Base-by-base conservation (phyloP, 2,888 invertebrate genomes). In the Agrochola litura region DNA sequence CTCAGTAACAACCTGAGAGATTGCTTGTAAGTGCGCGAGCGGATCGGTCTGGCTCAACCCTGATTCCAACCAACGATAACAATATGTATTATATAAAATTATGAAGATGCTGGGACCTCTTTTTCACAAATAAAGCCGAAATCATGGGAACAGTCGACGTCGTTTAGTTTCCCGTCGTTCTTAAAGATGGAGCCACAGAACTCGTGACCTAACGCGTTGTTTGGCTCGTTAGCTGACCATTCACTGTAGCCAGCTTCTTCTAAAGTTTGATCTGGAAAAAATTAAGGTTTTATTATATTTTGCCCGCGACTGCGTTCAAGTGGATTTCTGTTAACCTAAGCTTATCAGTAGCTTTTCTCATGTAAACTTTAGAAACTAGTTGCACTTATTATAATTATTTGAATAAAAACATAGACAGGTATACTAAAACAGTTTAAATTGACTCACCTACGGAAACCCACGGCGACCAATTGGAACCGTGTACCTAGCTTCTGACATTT, bases 111-210 rank as follows among this genome's bases (percentile, higher is more conserved):
- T 25, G 69, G 71, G 0, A 90, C 65, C 77, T 94, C 93, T 54
- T 92, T 94, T 79, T 95, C 95, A 68, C 95, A 95, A 77, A 95
- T 90, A 72, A 92, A 95, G 0, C 87, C 92, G 41, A 88, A 92
- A 0, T 58, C 6, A 9, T 91, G 78, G 0, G 76, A 37, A 67
- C 95, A 95, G 25, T 89, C 83, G 0, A 92, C 84, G 76, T 95
- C 95, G 71, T 95, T 95, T 8, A 93, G 89, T 66, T 92, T 92
- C 0, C 93, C 95, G 30, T 94, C 86, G 79, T 89, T 91, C 10
- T 76, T 88, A 79, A 93, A 94, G 37, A 95, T 77, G 0, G 91
- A 87, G 3, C 95, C 95, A 71, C 95, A 95, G 79, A 91, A 89
- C 64, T 95, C 95, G 0, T 82, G 84, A 0, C 43, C 25, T 0